Base-by-base conservation (phyloP, 2,797 vertebrate genomes). In the Esox masquinongy region DNA sequence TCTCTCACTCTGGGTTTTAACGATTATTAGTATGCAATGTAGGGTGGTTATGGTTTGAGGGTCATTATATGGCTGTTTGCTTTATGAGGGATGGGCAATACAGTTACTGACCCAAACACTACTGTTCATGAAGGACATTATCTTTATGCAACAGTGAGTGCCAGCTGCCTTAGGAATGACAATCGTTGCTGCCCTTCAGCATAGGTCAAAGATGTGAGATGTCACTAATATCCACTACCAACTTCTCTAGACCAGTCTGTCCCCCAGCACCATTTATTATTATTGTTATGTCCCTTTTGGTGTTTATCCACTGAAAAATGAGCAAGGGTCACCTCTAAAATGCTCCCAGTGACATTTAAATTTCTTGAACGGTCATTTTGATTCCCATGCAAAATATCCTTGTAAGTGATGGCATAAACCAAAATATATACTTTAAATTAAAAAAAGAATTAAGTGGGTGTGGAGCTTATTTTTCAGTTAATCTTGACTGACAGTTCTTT, bases 291-390 rank as follows among this genome's bases (percentile, higher is more conserved):
- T 68, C 22, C 36, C 17, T 14, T 8, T n/a, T 50, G 68, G 22
- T 77, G 87, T 91, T 92, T 85, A 88, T 88, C 74, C 83, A 67
- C 68, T 36, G 80, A 74, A 49, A 74, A 86, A 87, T 87, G 77
- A 82, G 77, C 86, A 77, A 71, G 43, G 85, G 85, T 90, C 88
- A 91, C 89, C 91, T 89, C 83, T 61, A 88, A 82, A 88, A 82
- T 74, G 81, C 86, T 90, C 88, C 82, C 83, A 86, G 88, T 87
- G 90, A 90, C 90, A 87, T 91, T 91, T 87, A 7, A 43, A 43
- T 1, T 43, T 43, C 39, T 43, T 43, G 5, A 43, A 43, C 39
- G 1, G 39, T 43, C 39, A 43, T 43, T 43, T 43, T 43, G 39
- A 43, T 43, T 43, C 5, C 39, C 39, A 6, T 43, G 39, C 9